Percentiles rank a stretch among this genome's conserved stretches.
Evolutionary conservation across 2,797 vertebrate species (phyloP).

Genomic region (Fundulus diaphanus): DNA sequence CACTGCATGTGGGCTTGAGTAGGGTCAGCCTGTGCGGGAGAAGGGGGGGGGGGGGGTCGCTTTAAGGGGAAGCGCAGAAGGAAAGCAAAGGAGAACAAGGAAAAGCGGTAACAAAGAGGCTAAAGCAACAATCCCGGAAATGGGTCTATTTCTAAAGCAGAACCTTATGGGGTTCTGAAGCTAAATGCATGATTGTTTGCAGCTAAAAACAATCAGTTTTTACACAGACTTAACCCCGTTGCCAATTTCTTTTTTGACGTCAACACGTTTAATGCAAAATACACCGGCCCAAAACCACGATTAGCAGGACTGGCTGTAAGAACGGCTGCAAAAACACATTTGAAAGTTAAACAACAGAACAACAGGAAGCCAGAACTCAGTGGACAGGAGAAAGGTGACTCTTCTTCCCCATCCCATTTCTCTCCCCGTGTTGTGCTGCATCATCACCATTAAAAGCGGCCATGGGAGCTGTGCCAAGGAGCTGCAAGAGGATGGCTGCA

Average conservation of each 20-base stretch:
- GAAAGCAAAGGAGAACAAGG: slow-evolving; percentile 65
- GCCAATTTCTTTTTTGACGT: background rate
- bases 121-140: slow-evolving; percentile 38
- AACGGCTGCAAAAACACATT: no score
- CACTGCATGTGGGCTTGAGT: slow-evolving; percentile 63
- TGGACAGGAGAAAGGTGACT: slow-evolving; percentile 30
- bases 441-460: slow-evolving; percentile 67
- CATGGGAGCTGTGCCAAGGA: slow-evolving; percentile 71
- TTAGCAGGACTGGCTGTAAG: no score
- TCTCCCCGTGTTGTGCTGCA: slow-evolving; percentile 66
- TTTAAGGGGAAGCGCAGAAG: slow-evolving; percentile 27
- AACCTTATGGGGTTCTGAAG: background rate
- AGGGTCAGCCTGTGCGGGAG: slow-evolving; percentile 54
- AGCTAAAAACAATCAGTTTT: slow-evolving; percentile 13
- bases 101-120: slow-evolving; percentile 52
- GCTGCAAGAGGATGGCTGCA: slow-evolving; percentile 65
- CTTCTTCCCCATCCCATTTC: slow-evolving; percentile 16
- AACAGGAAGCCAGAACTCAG: background rate
- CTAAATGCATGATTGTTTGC: slow-evolving; percentile 8
- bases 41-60: slow-evolving; percentile 37
- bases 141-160: slow-evolving; percentile 2
- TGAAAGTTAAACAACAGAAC: no score
- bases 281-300: no score
- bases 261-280: background rate
- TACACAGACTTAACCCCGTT: background rate